Conservation (phyloP, 2,113 vertebrate genomes). For the Bagarius yarrelli region DNA sequence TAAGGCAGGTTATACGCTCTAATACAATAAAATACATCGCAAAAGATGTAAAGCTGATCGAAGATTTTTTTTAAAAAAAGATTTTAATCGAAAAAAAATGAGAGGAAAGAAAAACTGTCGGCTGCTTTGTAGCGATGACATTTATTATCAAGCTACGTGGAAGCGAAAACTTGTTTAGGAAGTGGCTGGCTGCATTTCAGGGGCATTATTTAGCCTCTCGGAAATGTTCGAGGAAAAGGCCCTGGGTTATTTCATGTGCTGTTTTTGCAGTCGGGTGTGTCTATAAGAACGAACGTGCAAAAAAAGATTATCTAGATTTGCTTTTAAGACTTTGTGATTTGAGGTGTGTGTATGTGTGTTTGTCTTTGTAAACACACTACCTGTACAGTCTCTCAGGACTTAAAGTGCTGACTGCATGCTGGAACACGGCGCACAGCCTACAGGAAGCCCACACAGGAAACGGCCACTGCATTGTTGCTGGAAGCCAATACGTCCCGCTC, state of each 20-base stretch:
- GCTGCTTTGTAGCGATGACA: constrained; percentile 26
- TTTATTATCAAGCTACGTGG: constrained; percentile 53
- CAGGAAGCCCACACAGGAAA: constrained; percentile 71
- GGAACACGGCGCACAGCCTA: constrained; percentile 54
- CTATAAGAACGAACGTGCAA: not conserved
- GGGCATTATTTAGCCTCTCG: constrained; percentile 60
- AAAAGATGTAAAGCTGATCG: not conserved
- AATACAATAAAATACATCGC: constrained; percentile 2
- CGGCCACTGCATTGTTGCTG: constrained; percentile 59
- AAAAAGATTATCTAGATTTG: not conserved
- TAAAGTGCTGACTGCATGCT: constrained; percentile 54
- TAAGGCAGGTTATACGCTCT: not conserved
- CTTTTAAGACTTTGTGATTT: not conserved
- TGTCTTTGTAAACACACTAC: constrained; percentile 22
- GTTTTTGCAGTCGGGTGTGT: not conserved
- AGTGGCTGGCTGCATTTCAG: constrained; percentile 46
- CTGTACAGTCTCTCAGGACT: constrained; percentile 61
- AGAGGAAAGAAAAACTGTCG: constrained; percentile 22
- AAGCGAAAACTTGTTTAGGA: constrained; percentile 54
- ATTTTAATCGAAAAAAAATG: constrained; percentile 12
- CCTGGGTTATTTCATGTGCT: constrained; percentile 42
- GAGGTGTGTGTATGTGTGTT: constrained; percentile 43
- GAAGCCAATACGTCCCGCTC: constrained; percentile 53
- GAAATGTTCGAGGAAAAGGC: constrained; percentile 52
- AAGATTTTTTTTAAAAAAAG: constrained; percentile 15